These are phyloP conservation scores for Polietes domitor DNA, from an alignment of 2,888 invertebrate genomes.

Conservation along the genomic window DNA sequence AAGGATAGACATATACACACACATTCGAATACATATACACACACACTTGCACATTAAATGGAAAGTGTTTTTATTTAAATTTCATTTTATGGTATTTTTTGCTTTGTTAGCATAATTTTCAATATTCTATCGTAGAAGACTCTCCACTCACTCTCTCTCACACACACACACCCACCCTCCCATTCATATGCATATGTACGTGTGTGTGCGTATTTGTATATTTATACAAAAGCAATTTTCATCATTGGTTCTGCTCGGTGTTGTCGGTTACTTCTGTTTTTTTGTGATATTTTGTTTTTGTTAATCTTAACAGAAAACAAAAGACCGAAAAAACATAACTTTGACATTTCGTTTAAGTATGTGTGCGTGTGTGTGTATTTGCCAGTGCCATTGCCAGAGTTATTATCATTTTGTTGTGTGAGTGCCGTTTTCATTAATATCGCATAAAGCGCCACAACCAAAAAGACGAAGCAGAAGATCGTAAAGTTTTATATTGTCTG, in stretches of 20 bases:
- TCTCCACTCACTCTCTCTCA: neutral
- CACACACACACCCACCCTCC: neutral
- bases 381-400: neutral
- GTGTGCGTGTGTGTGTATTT: neutral
- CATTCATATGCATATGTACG: neutral
- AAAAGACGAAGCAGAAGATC: slow-evolving; percentile 25
- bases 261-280: neutral
- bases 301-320: slow-evolving; percentile 28
- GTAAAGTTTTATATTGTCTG: slow-evolving; percentile 21
- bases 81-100: slow-evolving; percentile 43
- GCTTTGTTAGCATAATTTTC: slow-evolving; percentile 55
- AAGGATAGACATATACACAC: neutral
- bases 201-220: neutral
- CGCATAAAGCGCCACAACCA: slow-evolving; percentile 8
- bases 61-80: slow-evolving; percentile 49
- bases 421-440: slow-evolving; percentile 30
- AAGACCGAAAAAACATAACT: slow-evolving; percentile 7
- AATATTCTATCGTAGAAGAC: slow-evolving; percentile 28
- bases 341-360: slow-evolving; percentile 1
- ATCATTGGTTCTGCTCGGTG: neutral
- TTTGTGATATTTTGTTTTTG: neutral
- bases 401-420: slow-evolving; percentile 22
- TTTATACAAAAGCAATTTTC: slow-evolving; percentile 23
- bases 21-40: neutral
- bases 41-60: neutral